phyloP scores from a whole-genome alignment of 2,113 vertebrate genomes.

The Cynocephalus volans region DNA sequence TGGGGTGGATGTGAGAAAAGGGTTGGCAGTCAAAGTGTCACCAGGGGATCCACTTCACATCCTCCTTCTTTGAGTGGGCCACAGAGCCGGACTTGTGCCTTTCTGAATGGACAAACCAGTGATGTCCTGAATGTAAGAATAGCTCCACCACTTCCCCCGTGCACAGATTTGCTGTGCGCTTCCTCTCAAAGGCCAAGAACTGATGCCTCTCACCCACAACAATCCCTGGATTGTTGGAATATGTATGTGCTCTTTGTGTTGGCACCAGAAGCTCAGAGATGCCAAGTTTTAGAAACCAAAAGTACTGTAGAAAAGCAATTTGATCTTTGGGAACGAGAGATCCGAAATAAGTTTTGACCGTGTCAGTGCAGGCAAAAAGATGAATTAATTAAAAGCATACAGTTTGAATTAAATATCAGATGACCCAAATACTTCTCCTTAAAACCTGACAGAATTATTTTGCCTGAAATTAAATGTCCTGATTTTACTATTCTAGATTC shows the following conservation, averaged over 20 bases:
- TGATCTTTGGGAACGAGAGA: conserved; percentile 75
- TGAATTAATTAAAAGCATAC: conserved; percentile 70
- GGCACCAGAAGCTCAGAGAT: conserved; percentile 69
- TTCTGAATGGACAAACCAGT: conserved; percentile 79
- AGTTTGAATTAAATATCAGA: conserved; percentile 75
- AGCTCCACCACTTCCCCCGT: conserved; percentile 74
- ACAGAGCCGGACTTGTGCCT: conserved; percentile 82
- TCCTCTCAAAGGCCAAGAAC: conserved; percentile 82
- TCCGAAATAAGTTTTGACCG: conserved; percentile 73
- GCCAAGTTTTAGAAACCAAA: conserved; percentile 83
- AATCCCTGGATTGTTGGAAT: conserved; percentile 80
- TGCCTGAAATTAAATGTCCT: conserved; percentile 42
- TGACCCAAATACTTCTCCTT: conserved; percentile 50
- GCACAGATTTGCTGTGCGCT: conserved; percentile 80
- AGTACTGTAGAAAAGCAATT: conserved; percentile 82
- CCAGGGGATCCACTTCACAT: conserved; percentile 66
- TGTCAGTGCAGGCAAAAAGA: conserved; percentile 67
- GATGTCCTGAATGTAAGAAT: conserved; percentile 80
- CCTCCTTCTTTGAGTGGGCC: conserved; percentile 65
- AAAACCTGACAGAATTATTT: conserved; percentile 48
- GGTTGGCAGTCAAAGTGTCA: conserved; percentile 64
- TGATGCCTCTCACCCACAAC: conserved; percentile 71
- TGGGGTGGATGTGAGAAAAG: conserved; percentile 40
- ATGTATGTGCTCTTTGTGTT: conserved; percentile 85
- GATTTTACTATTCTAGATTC: conserved; percentile 14